Conservation (phyloP, 2,888 invertebrate genomes). For the Orthonevra nobilis region DNA sequence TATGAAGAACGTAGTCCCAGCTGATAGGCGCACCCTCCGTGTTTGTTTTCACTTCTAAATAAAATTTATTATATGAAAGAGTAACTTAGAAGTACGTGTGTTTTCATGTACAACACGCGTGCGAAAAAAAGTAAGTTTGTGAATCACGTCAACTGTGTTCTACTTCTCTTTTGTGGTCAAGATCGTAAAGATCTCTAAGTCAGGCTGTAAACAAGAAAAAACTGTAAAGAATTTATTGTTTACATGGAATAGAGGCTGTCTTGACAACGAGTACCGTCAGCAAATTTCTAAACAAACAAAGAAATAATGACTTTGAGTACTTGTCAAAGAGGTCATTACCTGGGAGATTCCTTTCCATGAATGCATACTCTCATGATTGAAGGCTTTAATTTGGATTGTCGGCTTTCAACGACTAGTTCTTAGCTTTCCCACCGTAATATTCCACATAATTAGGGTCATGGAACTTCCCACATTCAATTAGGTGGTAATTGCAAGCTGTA, state of each 20-base stretch:
- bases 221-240: slow-evolving; percentile 52
- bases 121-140: no score
- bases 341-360: slow-evolving; percentile 15
- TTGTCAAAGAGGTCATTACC: slow-evolving; percentile 55
- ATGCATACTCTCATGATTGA: slow-evolving; percentile 23
- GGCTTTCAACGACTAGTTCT: background rate
- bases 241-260: slow-evolving; percentile 28
- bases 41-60: slow-evolving; percentile 32
- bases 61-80: slow-evolving; percentile 42
- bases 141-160: slow-evolving; percentile 18
- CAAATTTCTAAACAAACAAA: background rate
- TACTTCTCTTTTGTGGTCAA: slow-evolving; percentile 40
- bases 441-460: slow-evolving; percentile 31
- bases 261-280: slow-evolving; percentile 1
- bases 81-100: no score
- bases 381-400: slow-evolving; percentile 41
- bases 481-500: no score
- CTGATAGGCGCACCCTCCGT: no score
- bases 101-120: no score
- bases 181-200: slow-evolving; percentile 9
- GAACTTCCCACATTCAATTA: slow-evolving; percentile 21
- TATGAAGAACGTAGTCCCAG: no score
- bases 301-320: no score
- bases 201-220: background rate
- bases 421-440: slow-evolving; percentile 17